Percentiles rank a stretch among this genome's conserved stretches.
phyloP scores from a whole-genome alignment of 2,888 invertebrate genomes.

The Lycophotia porphyrea region DNA sequence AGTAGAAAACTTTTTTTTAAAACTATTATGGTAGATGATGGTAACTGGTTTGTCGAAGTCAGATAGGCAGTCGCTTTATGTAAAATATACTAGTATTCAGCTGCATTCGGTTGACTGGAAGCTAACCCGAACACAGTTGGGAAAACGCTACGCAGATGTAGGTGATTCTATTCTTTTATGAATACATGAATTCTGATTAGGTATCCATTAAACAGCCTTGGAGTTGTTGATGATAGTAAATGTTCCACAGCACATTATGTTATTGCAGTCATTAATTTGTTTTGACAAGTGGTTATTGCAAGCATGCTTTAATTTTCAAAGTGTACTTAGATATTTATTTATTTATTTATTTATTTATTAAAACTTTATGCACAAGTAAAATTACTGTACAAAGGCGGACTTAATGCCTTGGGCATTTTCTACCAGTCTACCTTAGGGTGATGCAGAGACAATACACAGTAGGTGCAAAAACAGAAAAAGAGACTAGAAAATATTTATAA shows the following conservation, averaged over 20 bases:
- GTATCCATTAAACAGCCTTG: not conserved
- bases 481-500: too few relatives aligned
- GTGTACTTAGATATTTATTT: not conserved
- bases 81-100: not conserved
- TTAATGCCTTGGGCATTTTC: too few relatives aligned
- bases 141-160: too few relatives aligned
- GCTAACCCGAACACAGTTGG: not conserved
- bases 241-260: not conserved
- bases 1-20: conserved; percentile 71
- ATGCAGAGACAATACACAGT: too few relatives aligned
- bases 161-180: not conserved
- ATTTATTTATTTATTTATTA: too few relatives aligned
- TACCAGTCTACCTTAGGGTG: too few relatives aligned
- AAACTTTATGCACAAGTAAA: too few relatives aligned
- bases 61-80: not conserved
- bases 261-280: conserved; percentile 24
- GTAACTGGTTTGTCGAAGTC: not conserved
- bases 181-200: not conserved
- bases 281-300: not conserved
- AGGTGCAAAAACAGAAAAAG: too few relatives aligned
- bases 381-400: too few relatives aligned
- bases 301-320: not conserved
- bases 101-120: not conserved
- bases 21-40: too few relatives aligned
- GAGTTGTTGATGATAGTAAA: not conserved